Base-by-base conservation (phyloP, 2,888 invertebrate genomes). In the Nowickia ferox region DNA sequence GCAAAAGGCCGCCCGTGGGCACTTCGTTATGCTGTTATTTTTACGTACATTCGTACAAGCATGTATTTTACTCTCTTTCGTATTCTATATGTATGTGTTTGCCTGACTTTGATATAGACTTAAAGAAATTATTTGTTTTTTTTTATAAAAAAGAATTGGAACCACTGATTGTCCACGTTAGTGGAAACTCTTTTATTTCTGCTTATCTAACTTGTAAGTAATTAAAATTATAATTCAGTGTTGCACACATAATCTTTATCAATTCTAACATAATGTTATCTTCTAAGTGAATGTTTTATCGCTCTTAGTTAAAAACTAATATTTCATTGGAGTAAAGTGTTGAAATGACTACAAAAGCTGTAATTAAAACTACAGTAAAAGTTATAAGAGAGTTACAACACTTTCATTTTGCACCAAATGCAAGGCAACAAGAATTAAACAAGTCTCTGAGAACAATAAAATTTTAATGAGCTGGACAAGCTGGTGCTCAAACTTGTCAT, bases 341-440 rank as follows among this genome's bases (percentile, higher is more conserved):
- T 90, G 91, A 91, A 90, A 89, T 89, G 89, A 89, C 88, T 89
- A 90, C 91, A 90, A 61, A 89, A 89, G 87, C 88, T 88, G 86
- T 88, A 89, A 89, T 88, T 89, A 90, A 90, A 89, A 30, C 6
- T 90, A 91, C 89, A 89, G 89, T 88, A 89, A 90, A 91, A 87
- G 89, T 90, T 90, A 90, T 90, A 89, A 90, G 91, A 89, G 89
- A 89, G 89, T 87, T 88, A 71, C 80, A 72, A 77, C 80, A 76
- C 55, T 63, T 76, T 83, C 72, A n/a, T 77, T 68, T 80, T 59
- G 66, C 76, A 53, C 0, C 69, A 63, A 63, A 55, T 42, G 5
- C 44, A 9, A 46, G 40, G 6, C 61, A 5, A 46, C 9, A 42
- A 51, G 8, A 57, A 42, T 17, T n/a, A 10, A 11, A 17, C 8